Evolutionary conservation across 2,797 vertebrate species (phyloP), one percentile per base, ranked within the genome.

Genomic region (Crenuchus spilurus): DNA sequence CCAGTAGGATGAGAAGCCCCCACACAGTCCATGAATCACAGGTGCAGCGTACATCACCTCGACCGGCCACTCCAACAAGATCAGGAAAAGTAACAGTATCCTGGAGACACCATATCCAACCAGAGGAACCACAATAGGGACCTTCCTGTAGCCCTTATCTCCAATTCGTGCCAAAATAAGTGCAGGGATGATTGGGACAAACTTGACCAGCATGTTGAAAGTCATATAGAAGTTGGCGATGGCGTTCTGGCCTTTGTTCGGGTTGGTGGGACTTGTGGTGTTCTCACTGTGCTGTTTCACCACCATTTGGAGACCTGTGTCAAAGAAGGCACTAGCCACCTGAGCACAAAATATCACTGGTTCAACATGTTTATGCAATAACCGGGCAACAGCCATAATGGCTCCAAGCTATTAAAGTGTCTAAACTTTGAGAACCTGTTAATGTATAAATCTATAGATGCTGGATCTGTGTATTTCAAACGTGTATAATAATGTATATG

Each of bases 191-290:
- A 99, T 90, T 0, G 96, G 94, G 0, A 87, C 84, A 64, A 98
- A 76, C 7, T 90, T 89, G 18, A 88, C 35, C 41, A 97, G 82
- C 3, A 98, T 90, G 72, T 93, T 94, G 85, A 95, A 95, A 79
- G 82, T 83, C 83, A 98, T 95, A 86, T 91, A 97, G 86, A 98
- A 98, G 82, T 97, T 87, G 20, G 95, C 93, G 70, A 98, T 91
- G 54, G 91, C 91, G 44, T 79, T 95, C 88, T 98, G 96, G 70
- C 92, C 88, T 20, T 83, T 55, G 33, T 92, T 91, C 0, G 78
- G 48, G 8, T 51, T 41, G 0, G 42, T 72, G 24, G 83, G 42
- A 0, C 86, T 76, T 5, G 86, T 92, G 22, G 93, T 88, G 52
- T 97, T 87, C n/a, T 75, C 71, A n/a, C 86, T 92, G 48, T 94